Conservation (phyloP, 1,140 invertebrate genomes). For the Leptinotarsa undecemlineata region DNA sequence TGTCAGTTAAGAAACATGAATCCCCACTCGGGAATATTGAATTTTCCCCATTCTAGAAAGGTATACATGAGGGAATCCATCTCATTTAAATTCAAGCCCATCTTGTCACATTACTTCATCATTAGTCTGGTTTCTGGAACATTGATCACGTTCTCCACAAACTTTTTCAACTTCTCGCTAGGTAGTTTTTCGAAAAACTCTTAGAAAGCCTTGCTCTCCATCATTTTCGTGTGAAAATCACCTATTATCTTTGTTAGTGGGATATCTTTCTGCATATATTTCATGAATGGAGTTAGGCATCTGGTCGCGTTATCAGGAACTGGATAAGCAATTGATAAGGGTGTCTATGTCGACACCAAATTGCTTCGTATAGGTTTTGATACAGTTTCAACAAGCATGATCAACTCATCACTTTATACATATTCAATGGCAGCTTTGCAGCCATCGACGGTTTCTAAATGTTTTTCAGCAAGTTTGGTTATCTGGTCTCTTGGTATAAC, state of each 20-base stretch:
- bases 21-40: not conserved
- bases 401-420: constrained; percentile 42
- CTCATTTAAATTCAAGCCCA: constrained; percentile 38
- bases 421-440: constrained; percentile 43
- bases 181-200: constrained; percentile 25
- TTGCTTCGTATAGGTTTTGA: constrained; percentile 27
- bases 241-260: constrained; percentile 32
- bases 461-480: constrained; percentile 31
- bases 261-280: constrained; percentile 31
- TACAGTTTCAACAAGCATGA: constrained; percentile 22
- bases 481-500: constrained; percentile 28
- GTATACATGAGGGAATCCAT: constrained; percentile 29
- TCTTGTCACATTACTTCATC: constrained; percentile 34
- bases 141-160: constrained; percentile 32
- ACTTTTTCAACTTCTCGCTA: constrained; percentile 28
- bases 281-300: constrained; percentile 30
- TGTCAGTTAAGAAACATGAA: too few relatives aligned
- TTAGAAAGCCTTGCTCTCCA: constrained; percentile 11
- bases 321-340: not conserved
- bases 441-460: constrained; percentile 39
- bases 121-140: constrained; percentile 35
- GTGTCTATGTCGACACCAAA: constrained; percentile 34
- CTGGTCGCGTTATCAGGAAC: not conserved
- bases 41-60: constrained; percentile 39
- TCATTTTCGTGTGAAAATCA: constrained; percentile 14